phyloP scores from a whole-genome alignment of 2,113 vertebrate genomes.

The Chionomys nivalis region DNA sequence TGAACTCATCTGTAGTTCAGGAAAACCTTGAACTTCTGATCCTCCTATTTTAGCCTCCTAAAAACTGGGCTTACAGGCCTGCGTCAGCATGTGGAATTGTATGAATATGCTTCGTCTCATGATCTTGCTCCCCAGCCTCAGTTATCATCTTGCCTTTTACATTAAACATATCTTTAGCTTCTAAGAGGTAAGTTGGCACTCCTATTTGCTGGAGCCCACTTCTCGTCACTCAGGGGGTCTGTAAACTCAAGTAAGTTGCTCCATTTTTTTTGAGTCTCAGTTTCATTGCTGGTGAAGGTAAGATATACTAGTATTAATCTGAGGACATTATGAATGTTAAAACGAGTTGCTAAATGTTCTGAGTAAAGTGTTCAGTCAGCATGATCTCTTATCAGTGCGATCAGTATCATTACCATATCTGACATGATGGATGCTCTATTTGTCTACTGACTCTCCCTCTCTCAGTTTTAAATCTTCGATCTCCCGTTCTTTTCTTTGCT shows the following conservation, averaged over 20 bases:
- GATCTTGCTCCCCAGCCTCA: neutral
- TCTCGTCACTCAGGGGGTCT: constrained; percentile 2
- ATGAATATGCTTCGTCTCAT: constrained; percentile 3
- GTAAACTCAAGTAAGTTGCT: neutral
- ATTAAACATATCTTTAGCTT: constrained; percentile 18
- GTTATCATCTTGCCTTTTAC: neutral
- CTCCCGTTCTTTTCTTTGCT: neutral
- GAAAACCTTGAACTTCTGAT: neutral
- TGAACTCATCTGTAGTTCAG: neutral
- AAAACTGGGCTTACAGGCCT: neutral
- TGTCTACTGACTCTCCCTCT: neutral
- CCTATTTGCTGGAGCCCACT: neutral
- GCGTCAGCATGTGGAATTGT: neutral
- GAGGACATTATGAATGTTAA: neutral
- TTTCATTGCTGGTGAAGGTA: constrained; percentile 7
- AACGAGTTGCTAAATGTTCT: neutral
- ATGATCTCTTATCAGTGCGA: neutral
- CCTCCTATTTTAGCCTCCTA: neutral
- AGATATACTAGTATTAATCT: neutral
- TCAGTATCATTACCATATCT: constrained; percentile 18
- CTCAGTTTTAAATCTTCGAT: neutral
- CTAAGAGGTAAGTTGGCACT: neutral
- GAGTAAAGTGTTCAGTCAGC: constrained; percentile 27
- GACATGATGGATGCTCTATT: neutral
- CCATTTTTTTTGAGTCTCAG: neutral